phyloP scores from a whole-genome alignment of 2,797 vertebrate species.

The Eulemur albifrons region DNA sequence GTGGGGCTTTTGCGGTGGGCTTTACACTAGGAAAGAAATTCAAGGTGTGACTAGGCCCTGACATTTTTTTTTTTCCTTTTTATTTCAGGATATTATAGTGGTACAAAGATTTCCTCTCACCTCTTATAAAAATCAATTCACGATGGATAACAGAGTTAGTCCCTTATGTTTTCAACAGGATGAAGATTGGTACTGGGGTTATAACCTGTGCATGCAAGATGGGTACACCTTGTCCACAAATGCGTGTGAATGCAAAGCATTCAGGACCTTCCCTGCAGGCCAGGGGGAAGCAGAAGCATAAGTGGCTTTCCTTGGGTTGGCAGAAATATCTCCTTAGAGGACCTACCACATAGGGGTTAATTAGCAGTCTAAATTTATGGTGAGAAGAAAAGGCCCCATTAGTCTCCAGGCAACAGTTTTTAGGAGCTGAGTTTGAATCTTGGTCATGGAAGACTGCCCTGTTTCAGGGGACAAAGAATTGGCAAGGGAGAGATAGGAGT shows the following conservation, averaged over 20 bases:
- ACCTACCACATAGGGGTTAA: background rate
- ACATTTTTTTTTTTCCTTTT: background rate
- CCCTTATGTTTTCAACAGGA: background rate
- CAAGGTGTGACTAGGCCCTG: background rate
- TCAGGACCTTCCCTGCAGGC: background rate
- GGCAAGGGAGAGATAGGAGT: background rate
- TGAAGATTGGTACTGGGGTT: background rate
- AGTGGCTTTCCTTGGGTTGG: background rate
- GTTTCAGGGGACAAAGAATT: background rate
- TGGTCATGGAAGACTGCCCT: background rate
- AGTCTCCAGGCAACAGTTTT: background rate
- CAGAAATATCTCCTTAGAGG: background rate
- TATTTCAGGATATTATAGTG: too few species aligned
- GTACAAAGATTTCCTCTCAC: too few species aligned
- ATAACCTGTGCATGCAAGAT: background rate
- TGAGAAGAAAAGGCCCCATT: background rate
- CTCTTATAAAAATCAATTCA: too few species aligned
- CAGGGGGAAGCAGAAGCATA: background rate
- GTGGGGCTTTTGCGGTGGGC: background rate
- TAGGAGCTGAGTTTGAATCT: background rate
- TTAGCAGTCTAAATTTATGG: constrained; percentile 1
- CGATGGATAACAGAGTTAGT: background rate
- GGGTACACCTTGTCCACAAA: background rate
- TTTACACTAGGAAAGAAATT: background rate
- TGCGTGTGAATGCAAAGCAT: background rate